Base-by-base conservation (phyloP, 1,140 invertebrate species). In the Tetranychus cinnabarinus region DNA sequence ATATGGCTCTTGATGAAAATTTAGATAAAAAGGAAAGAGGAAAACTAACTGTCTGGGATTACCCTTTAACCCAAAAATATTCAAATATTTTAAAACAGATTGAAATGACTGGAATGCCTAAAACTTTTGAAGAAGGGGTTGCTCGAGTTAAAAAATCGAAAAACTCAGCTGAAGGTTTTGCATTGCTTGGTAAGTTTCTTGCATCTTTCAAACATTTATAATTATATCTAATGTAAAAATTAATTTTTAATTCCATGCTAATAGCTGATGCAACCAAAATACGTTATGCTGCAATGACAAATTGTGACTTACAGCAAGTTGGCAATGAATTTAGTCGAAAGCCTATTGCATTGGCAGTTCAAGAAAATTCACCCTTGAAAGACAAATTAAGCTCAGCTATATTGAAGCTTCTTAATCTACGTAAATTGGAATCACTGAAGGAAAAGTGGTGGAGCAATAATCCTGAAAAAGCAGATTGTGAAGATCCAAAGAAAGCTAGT, bases 1-100 rank as follows among this genome's bases (percentile, higher is more conserved):
- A 93, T 63, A 92, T 97, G 83, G 91, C 88, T 42, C 73, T 97
- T 10, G 92, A 96, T 70, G 35, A 15, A 6, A 89, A 84, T 60
- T 71, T 96, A 23, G 81, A 80, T 12, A 85, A 89, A 47, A 78
- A 89, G 0, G 88, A 96, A 69, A 74, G 90, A 56, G 85, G 90
- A 0, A 88, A 93, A 71, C 71, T 97, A 13, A 91, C 92, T 0
- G 92, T 97, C 0, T 98, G 92, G 92, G 92, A 97, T 71, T 98
- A 97, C 73, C 93, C 93, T 0, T 89, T 96, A 0, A 91, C 87
- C 67, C 91, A 97, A 71, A 97, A 93, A 68, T 98, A 92, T 72
- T 96, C 89, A 1, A 97, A 97, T 72, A 93, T 98, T 81, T 95
- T 90, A 83, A 85, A 92, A 70, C 87, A 88, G 0, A 97, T 97